A percentile compares a stretch with the other conserved stretches of the same genome.
phyloP scores from a whole-genome alignment of 2,888 invertebrate species.

The Sicus ferrugineus region DNA sequence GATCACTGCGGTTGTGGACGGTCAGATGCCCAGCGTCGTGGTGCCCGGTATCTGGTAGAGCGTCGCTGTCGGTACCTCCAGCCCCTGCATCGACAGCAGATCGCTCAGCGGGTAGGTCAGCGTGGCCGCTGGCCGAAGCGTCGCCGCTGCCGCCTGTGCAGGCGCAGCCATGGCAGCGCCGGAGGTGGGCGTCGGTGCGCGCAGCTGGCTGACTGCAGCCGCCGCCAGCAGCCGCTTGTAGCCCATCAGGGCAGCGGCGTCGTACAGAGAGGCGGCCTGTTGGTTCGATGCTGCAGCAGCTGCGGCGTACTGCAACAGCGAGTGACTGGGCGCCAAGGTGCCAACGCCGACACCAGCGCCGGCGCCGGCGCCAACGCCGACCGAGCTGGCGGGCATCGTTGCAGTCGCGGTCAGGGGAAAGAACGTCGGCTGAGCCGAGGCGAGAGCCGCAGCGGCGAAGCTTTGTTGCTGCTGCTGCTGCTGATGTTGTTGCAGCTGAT shows the following conservation, averaged over 20 bases:
- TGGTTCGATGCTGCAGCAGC: conserved; percentile 71
- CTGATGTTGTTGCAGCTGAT: conserved; percentile 63
- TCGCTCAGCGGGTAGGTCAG: conserved; percentile 76
- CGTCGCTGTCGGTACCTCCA: conserved; percentile 70
- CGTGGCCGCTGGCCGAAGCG: conserved; percentile 65
- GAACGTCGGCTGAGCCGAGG: conserved; percentile 46
- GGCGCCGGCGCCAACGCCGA: conserved; percentile 40
- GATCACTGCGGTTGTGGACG: conserved; percentile 65
- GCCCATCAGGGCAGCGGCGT: conserved; percentile 62
- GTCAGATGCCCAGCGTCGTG: conserved; percentile 75
- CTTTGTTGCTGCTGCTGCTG: conserved; percentile 55
- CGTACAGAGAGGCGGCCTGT: conserved; percentile 64
- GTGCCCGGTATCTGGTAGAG: conserved; percentile 77
- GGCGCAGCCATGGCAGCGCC: conserved; percentile 51
- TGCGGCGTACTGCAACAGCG: conserved; percentile 68
- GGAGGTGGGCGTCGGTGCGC: conserved; percentile 49
- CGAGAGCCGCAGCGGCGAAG: conserved; percentile 53
- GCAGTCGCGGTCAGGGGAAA: conserved; percentile 37
- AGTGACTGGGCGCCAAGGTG: conserved; percentile 63
- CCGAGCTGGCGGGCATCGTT: conserved; percentile 46
- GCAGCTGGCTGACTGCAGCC: conserved; percentile 60
- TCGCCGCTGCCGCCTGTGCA: conserved; percentile 40
- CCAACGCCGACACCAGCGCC: conserved; percentile 39
- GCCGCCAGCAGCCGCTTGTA: conserved; percentile 64
- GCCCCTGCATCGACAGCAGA: conserved; percentile 74